Percentiles rank a stretch among this genome's conserved stretches.
Evolutionary conservation across 2,888 invertebrate species (phyloP).

Genomic region (Uropetala carovei): DNA sequence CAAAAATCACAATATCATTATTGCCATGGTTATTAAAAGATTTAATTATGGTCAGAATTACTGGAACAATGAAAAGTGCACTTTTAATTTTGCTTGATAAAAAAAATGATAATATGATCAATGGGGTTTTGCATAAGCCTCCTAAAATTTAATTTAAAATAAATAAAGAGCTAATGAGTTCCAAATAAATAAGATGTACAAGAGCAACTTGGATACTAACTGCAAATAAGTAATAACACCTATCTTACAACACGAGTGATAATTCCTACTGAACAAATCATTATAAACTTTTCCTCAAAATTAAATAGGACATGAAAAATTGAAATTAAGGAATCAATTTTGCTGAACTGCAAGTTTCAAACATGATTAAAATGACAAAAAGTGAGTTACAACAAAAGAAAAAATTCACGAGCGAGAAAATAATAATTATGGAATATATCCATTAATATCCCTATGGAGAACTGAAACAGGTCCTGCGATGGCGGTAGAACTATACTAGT

Average conservation of each 20-base stretch:
- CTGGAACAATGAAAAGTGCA: constrained; percentile 38
- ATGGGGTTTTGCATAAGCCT: not conserved
- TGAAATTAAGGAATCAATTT: too few relatives aligned
- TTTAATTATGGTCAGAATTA: not conserved
- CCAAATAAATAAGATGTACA: not conserved
- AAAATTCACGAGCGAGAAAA: not conserved
- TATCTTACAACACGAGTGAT: not conserved
- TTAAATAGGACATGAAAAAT: not conserved
- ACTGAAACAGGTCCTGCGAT: constrained; percentile 30
- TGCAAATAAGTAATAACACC: not conserved
- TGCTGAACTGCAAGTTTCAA: not conserved
- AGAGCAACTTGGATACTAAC: not conserved
- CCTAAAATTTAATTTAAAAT: not conserved
- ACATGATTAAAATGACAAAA: not conserved
- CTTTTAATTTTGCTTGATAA: constrained; percentile 21
- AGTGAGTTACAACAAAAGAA: not conserved
- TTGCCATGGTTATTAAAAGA: constrained; percentile 60
- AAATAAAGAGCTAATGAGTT: not conserved
- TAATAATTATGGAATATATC: constrained; percentile 9
- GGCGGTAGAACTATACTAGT: constrained; percentile 33
- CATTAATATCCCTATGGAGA: not conserved
- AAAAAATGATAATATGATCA: not conserved
- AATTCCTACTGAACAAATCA: not conserved
- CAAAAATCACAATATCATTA: constrained; percentile 60
- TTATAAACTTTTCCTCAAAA: not conserved